These are phyloP conservation scores for Trachythela sp. DNA, from an alignment of 64 coral and sea anemone genomes.

Conservation along the genomic window DNA sequence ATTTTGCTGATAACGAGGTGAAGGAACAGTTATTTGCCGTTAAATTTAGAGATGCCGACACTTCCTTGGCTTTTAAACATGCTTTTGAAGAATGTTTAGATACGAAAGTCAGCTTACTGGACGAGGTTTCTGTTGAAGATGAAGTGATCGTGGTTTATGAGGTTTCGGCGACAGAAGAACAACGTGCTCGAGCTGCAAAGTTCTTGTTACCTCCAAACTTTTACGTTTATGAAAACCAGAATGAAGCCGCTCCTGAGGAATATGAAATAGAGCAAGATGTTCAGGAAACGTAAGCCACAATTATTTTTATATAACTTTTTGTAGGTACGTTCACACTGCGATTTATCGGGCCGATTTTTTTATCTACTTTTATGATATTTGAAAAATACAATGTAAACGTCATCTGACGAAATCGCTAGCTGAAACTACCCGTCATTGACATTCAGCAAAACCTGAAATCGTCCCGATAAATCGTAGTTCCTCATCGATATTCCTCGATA, in stretches of 20 bases:
- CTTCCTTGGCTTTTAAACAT: conserved; percentile 45
- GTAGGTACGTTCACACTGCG: background rate
- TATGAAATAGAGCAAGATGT: conserved; percentile 36
- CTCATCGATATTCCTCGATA: too few species aligned
- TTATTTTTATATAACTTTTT: background rate
- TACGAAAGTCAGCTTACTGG: background rate
- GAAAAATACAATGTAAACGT: too few species aligned
- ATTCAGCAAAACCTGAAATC: too few species aligned
- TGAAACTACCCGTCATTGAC: too few species aligned
- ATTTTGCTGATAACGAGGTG: conserved; percentile 66
- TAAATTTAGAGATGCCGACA: conserved; percentile 62
- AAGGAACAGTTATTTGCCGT: conserved; percentile 69
- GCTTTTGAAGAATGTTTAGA: background rate
- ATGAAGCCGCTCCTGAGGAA: conserved; percentile 45
- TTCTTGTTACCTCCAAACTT: conserved; percentile 77
- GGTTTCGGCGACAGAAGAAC: conserved; percentile 48
- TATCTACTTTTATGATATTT: too few species aligned
- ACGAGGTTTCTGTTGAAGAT: conserved; percentile 18
- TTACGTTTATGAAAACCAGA: conserved; percentile 58
- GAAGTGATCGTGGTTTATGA: conserved; percentile 73
- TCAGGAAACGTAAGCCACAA: background rate
- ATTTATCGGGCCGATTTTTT: too few species aligned
- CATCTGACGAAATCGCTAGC: too few species aligned
- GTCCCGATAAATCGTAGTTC: too few species aligned
- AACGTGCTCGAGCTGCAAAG: conserved; percentile 61